These are phyloP conservation scores for Eumaeus atala DNA, from an alignment of 1,140 invertebrate species.

Conservation along the genomic window DNA sequence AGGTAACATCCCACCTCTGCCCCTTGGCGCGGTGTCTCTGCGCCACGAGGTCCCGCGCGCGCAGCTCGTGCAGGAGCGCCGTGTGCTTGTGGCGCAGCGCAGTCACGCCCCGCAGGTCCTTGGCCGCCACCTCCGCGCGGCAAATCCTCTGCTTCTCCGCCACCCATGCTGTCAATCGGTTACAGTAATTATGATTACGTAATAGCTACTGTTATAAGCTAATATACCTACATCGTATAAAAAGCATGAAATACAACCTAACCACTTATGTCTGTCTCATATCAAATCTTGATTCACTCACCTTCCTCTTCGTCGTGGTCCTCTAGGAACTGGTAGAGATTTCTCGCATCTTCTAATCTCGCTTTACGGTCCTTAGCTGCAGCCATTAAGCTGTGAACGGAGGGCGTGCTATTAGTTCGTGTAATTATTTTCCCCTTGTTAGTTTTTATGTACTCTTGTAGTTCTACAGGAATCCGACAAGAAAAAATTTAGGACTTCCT, in stretches of 20 bases:
- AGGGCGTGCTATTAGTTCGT: not conserved
- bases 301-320: conserved; percentile 95
- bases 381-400: conserved; percentile 76
- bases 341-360: conserved; percentile 91
- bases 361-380: conserved; percentile 85
- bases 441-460: too few species aligned
- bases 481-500: too few species aligned
- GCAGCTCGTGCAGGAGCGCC: conserved; percentile 93
- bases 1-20: conserved; percentile 45
- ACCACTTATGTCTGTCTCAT: too few species aligned
- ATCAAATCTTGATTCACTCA: conserved; percentile 21
- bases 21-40: conserved; percentile 57
- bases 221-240: too few species aligned
- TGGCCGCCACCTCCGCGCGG: conserved; percentile 91
- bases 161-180: conserved; percentile 81
- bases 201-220: too few species aligned
- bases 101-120: conserved; percentile 92
- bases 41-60: conserved; percentile 77
- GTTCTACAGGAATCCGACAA: too few species aligned
- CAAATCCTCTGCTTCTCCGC: conserved; percentile 95
- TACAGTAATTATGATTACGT: not conserved
- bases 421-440: not conserved
- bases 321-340: conserved; percentile 96
- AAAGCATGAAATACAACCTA: too few species aligned
- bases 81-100: conserved; percentile 96